Evolutionary conservation across 2,888 invertebrate species (phyloP), one percentile per base, ranked within the genome.

Genomic region (Nudaria mundana): DNA sequence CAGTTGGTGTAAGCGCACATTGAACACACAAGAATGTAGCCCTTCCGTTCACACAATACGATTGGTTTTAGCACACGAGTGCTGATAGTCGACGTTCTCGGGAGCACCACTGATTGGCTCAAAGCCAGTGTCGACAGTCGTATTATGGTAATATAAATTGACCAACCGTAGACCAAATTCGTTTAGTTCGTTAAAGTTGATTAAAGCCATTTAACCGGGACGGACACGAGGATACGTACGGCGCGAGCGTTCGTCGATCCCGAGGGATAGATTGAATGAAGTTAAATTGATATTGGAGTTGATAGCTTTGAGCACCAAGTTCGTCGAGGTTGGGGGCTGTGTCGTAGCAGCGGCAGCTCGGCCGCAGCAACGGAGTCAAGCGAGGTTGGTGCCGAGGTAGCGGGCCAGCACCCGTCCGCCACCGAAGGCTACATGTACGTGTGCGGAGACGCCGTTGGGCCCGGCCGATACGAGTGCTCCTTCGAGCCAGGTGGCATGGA

Each of bases 181-280:
- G 81, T 86, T 89, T 89, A 89, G 89, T 89, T 89, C 85, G 88
- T 87, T 88, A 88, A 87, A 85, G 88, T 82, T 89, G 88, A 89
- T 89, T 89, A 89, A 87, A 89, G 89, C 79, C 89, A 89, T 89
- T 89, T 88, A 89, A 87, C 83, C 84, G 78, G 83, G 76, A 81
- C 84, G 81, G 76, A 75, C 78, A 77, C 81, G 76, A 76, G 79
- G 82, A 78, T 76, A 77, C 86, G 84, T 75, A 83, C 86, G 86
- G 82, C 74, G 82, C 81, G 77, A 76, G 76, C 78, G 79, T 75
- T 74, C 76, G 75, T 77, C 85, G 82, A 85, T 83, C 85, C 77
- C 82, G 75, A 71, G 74, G 72, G 72, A 71, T 73, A 60, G 66
- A 55, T 71, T 85, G 76, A 81, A 88, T 84, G 81, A 86, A 81